A percentile compares a stretch with the other conserved stretches of the same genome.
Evolutionary conservation across 2,888 invertebrate genomes (phyloP).

Genomic region (Itoplectis maculator): DNA sequence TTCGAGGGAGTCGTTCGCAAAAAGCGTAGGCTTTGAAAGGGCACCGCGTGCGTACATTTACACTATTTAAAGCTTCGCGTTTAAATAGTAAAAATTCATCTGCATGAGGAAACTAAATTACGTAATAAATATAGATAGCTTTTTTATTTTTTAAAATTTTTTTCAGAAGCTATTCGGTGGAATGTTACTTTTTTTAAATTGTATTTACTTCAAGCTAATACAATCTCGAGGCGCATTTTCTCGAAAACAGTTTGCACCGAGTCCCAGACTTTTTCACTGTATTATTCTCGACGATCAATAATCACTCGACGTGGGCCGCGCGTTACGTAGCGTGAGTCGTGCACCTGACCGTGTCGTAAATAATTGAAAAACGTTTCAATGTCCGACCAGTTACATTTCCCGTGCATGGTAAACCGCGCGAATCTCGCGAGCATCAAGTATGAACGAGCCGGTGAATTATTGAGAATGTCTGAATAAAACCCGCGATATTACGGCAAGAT

Average conservation of each 20-base stretch:
- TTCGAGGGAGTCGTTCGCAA: neutral
- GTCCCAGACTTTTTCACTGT: neutral
- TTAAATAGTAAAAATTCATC: neutral
- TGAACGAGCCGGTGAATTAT: neutral
- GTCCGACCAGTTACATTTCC: neutral
- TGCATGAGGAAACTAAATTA: neutral
- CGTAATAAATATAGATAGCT: neutral
- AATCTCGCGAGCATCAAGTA: neutral
- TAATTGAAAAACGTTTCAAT: neutral
- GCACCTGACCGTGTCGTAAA: neutral
- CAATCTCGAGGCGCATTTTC: neutral
- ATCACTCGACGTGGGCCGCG: neutral
- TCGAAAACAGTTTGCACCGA: neutral
- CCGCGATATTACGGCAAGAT: neutral
- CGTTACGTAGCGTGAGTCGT: neutral
- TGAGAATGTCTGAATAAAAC: neutral
- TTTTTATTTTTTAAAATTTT: neutral
- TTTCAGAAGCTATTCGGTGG: neutral
- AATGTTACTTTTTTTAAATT: neutral
- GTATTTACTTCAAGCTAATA: neutral
- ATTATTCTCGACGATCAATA: slow-evolving; percentile 17
- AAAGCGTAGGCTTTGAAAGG: neutral
- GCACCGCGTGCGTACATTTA: too few species aligned
- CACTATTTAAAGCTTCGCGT: too few species aligned
- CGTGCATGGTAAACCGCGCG: neutral